Conservation (phyloP, 1,140 invertebrate species). For the Drosophila aff. region DNA sequence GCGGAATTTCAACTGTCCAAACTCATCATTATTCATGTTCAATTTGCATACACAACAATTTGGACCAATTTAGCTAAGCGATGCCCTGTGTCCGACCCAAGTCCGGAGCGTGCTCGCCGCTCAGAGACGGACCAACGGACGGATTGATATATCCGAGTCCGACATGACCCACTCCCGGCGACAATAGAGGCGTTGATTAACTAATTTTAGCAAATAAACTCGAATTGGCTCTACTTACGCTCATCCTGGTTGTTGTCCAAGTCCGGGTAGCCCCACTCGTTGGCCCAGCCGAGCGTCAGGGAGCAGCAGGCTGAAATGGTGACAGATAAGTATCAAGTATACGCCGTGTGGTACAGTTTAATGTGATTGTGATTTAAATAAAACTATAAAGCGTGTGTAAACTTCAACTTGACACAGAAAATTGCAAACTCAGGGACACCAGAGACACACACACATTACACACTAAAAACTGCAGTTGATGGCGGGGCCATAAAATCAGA, state of each 20-base stretch:
- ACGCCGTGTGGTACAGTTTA: slow-evolving; percentile 38
- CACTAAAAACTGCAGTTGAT: slow-evolving; percentile 18
- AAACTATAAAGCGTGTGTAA: slow-evolving; percentile 32
- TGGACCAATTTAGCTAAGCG: slow-evolving; percentile 68
- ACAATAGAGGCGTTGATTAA: slow-evolving; percentile 65
- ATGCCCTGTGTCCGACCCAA: slow-evolving; percentile 15
- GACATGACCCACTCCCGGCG: slow-evolving; percentile 35
- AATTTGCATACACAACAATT: slow-evolving; percentile 72
- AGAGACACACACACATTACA: slow-evolving; percentile 2
- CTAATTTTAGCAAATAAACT: slow-evolving; percentile 67
- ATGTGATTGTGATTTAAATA: slow-evolving; percentile 27
- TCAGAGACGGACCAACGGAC: slow-evolving; percentile 2
- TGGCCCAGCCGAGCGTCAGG: slow-evolving; percentile 40
- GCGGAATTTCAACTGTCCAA: slow-evolving; percentile 11
- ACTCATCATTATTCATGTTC: slow-evolving; percentile 41
- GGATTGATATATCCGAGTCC: neutral
- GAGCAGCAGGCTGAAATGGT: slow-evolving; percentile 49
- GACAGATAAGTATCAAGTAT: slow-evolving; percentile 40
- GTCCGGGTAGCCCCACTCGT: slow-evolving; percentile 76
- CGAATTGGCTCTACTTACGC: slow-evolving; percentile 69
- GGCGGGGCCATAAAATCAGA: slow-evolving; percentile 33
- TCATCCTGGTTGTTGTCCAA: slow-evolving; percentile 70
- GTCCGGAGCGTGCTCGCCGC: neutral
- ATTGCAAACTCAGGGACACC: slow-evolving; percentile 21
- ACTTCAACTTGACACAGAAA: slow-evolving; percentile 66